Conservation (phyloP, 2,888 invertebrate species). For the Deroplatys truncata region DNA sequence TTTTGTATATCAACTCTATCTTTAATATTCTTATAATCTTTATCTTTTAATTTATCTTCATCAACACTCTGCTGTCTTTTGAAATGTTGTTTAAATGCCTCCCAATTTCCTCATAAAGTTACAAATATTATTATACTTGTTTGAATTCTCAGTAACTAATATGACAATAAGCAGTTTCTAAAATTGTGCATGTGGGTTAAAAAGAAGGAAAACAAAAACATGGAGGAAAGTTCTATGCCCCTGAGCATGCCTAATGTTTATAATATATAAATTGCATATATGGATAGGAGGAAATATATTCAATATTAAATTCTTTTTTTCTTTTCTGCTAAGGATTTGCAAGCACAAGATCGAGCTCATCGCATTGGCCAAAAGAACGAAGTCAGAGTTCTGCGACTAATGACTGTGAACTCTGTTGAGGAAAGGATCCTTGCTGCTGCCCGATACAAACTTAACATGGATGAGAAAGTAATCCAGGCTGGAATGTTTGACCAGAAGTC, state of each 20-base stretch:
- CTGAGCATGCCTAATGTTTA: neutral
- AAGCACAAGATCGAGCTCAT: constrained; percentile 64
- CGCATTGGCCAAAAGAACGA: constrained; percentile 62
- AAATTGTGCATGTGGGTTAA: too few species aligned
- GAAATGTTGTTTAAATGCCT: too few species aligned
- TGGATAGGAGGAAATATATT: neutral
- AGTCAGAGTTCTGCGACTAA: constrained; percentile 57
- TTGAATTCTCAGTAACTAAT: too few species aligned
- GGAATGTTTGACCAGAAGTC: constrained; percentile 64
- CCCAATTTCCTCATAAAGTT: too few species aligned
- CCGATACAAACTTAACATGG: constrained; percentile 60
- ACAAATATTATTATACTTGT: too few species aligned
- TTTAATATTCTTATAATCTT: too few species aligned
- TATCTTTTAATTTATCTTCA: too few species aligned
- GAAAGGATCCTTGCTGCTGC: constrained; percentile 61
- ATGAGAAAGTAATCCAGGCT: constrained; percentile 64
- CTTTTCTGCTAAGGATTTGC: constrained; percentile 50
- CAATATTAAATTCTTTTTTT: neutral
- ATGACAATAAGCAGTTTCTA: too few species aligned
- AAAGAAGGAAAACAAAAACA: too few species aligned
- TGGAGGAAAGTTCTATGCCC: too few species aligned
- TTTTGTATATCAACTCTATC: too few species aligned
- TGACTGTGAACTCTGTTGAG: constrained; percentile 61
- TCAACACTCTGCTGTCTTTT: too few species aligned
- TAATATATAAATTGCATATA: neutral